Percentiles rank a stretch among this genome's conserved stretches.
Conservation (phyloP, 2,113 vertebrate species). For the Dasyprocta punctata region DNA sequence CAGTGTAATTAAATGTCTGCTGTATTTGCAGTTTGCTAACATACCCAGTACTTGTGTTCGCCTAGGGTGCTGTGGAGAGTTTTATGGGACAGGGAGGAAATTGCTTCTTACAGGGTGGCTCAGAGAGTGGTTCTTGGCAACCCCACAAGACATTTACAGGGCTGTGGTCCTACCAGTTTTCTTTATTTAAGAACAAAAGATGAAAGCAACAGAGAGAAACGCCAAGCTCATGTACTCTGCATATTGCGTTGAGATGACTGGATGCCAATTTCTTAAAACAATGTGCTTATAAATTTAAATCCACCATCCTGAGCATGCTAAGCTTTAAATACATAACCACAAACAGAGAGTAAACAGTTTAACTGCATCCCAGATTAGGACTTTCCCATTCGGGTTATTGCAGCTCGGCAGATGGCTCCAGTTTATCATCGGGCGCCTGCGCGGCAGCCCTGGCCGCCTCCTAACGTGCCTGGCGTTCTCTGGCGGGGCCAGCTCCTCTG, state of each 20-base stretch:
- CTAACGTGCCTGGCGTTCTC: background rate
- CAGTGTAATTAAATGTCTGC: constrained; percentile 79
- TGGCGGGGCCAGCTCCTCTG: background rate
- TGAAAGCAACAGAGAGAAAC: constrained; percentile 26
- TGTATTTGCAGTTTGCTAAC: constrained; percentile 75
- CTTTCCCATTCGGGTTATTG: constrained; percentile 32
- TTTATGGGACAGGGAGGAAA: constrained; percentile 70
- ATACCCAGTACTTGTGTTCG: background rate
- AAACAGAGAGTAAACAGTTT: constrained; percentile 64
- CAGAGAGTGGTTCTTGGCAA: constrained; percentile 45
- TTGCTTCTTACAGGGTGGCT: constrained; percentile 68
- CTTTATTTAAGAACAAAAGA: constrained; percentile 57
- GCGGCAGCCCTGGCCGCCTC: background rate
- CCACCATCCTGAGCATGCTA: background rate
- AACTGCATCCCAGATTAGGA: constrained; percentile 62
- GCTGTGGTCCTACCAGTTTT: constrained; percentile 27
- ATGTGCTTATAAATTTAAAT: constrained; percentile 63
- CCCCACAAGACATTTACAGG: background rate
- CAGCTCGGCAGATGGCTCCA: constrained; percentile 37
- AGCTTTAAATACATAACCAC: constrained; percentile 65
- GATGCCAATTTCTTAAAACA: constrained; percentile 55
- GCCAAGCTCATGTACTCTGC: background rate
- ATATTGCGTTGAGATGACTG: background rate
- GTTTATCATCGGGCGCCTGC: constrained; percentile 3
- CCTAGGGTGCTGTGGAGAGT: constrained; percentile 62